Evolutionary conservation across 2,888 invertebrate species (phyloP), one percentile per base, ranked within the genome.

Genomic region (Cataglyphis albicans): DNA sequence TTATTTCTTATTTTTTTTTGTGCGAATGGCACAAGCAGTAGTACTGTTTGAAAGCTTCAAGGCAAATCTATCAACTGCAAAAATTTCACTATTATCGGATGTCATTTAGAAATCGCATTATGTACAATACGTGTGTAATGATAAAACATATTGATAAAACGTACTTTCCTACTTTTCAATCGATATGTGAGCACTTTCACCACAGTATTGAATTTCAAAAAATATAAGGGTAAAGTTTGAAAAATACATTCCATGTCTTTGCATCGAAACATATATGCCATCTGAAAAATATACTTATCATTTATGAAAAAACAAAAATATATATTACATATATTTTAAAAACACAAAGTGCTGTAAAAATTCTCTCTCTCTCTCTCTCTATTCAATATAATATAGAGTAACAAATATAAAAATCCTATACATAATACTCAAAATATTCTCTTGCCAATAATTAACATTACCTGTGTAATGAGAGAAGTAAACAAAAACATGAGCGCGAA

Each of bases 111-210:
- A 32, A 32, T 6, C 32, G 6, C 32, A 32, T 6, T 32, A 32
- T 32, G 32, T 32, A 32, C 6, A 32, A 32, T 32, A 32, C 32
- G 6, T 32, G 6, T 32, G 32, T 32, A 32, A 6, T 32, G 6
- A 32, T 48, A 48, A 18, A 48, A 15, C 4, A 5, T n/a, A 12
- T 7, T 70, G 55, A 25, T 25, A 21, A 3, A 38, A 74, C 74
- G 15, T 74, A 74, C 74, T 44, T 64, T 64, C 2, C 15, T 15
- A 10, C 74, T 65, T 9, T 75, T 75, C 10, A 75, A 75, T 12
- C 48, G 74, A 48, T 35, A 65, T 6, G 74, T 75, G 1, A 32
- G 67, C 18, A 75, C 44, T 48, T 75, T 75, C 48, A 75, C 74
- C 7, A 48, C 0, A 35, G 35, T 44, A 32, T 35, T 75, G 12